Percentiles rank a stretch among this genome's conserved stretches.
Conservation (phyloP, 2,888 invertebrate genomes). For the Melanargia galathea region DNA sequence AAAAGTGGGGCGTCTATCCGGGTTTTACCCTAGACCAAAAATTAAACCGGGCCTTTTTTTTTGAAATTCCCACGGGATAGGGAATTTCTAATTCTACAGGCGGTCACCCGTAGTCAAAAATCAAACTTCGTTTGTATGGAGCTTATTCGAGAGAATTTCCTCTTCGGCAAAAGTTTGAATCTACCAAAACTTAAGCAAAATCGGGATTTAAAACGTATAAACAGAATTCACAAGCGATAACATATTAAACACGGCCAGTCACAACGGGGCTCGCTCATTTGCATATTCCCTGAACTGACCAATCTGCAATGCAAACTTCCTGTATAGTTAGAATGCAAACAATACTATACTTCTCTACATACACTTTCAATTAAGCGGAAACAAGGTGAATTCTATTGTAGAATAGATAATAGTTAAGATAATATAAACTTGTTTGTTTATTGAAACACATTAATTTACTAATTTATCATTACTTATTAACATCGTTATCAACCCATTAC, state of each 20-base stretch:
- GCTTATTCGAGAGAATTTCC: too few relatives aligned
- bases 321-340: constrained; percentile 61
- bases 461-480: constrained; percentile 40
- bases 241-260: constrained; percentile 29
- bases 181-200: too few relatives aligned
- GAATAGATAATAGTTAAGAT: background rate
- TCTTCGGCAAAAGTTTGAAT: too few relatives aligned
- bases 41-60: too few relatives aligned
- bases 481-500: too few relatives aligned
- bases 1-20: too few relatives aligned
- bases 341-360: constrained; percentile 40
- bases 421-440: background rate
- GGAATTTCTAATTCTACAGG: too few relatives aligned
- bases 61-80: too few relatives aligned
- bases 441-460: constrained; percentile 14
- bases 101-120: too few relatives aligned
- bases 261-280: constrained; percentile 53
- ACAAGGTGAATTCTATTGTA: constrained; percentile 1
- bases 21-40: too few relatives aligned
- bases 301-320: constrained; percentile 75
- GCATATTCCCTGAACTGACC: constrained; percentile 71
- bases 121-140: too few relatives aligned
- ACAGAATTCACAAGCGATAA: constrained; percentile 40
- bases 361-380: constrained; percentile 13
- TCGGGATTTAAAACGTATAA: constrained; percentile 42